A percentile compares a stretch with the other conserved stretches of the same genome.
phyloP scores from a whole-genome alignment of 2,888 invertebrate genomes.

The Xestia c-nigrum region DNA sequence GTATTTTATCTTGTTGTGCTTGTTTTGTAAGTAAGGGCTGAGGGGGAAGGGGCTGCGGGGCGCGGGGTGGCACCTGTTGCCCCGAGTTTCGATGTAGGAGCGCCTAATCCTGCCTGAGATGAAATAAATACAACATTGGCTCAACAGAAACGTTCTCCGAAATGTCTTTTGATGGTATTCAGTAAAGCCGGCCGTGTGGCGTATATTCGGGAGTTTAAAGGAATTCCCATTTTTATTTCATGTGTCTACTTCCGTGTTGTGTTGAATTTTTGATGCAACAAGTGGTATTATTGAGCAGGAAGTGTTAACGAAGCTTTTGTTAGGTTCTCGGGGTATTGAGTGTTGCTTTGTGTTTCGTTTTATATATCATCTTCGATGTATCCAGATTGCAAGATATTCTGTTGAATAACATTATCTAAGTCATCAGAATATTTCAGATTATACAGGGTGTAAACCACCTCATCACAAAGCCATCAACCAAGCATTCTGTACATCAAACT shows the following conservation, averaged over 20 bases:
- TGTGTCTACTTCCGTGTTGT: conserved; percentile 19
- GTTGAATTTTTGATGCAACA: conserved; percentile 61
- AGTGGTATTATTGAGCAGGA: conserved; percentile 57
- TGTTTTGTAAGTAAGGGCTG: conserved; percentile 75
- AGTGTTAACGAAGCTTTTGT: conserved; percentile 49
- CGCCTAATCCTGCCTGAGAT: conserved; percentile 85
- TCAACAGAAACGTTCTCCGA: conserved; percentile 70
- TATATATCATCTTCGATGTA: neutral
- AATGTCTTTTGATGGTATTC: conserved; percentile 73
- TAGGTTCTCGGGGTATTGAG: conserved; percentile 13
- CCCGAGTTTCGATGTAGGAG: conserved; percentile 78
- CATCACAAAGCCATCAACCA: too few species aligned
- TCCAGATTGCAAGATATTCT: neutral
- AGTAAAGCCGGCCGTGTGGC: conserved; percentile 62
- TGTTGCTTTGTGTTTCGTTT: conserved; percentile 3
- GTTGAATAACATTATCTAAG: neutral
- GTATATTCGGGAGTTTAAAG: conserved; percentile 64
- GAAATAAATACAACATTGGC: conserved; percentile 87
- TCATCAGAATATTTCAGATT: neutral
- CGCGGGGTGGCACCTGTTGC: conserved; percentile 84
- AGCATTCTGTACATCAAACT: too few species aligned
- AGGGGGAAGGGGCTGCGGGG: conserved; percentile 54
- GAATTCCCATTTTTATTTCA: conserved; percentile 63
- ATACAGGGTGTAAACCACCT: too few species aligned
- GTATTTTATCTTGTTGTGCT: conserved; percentile 81